Percentiles rank a stretch among this genome's conserved stretches.
Conservation (phyloP, 2,888 invertebrate genomes). For the Reticulitermes lucifugus region DNA sequence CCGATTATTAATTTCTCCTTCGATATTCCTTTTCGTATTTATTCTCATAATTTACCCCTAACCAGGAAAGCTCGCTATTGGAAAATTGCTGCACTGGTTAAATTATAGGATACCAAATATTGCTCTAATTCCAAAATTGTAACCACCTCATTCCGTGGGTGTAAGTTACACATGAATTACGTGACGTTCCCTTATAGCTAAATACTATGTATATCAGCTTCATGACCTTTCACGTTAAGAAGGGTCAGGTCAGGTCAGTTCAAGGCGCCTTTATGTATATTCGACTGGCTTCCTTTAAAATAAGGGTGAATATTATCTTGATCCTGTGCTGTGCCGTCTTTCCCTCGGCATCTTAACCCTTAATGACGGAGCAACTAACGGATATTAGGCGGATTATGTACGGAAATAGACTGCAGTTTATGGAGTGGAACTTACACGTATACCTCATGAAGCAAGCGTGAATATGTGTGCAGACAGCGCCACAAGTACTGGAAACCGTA, state of each 20-base stretch:
- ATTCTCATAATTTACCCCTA: no score
- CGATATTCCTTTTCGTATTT: no score
- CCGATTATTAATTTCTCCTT: no score
- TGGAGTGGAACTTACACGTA: conserved; percentile 5
- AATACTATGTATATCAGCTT: no score
- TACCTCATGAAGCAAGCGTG: not conserved
- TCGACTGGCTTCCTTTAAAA: not conserved
- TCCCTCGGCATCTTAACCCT: not conserved
- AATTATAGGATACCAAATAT: no score
- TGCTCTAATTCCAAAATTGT: no score
- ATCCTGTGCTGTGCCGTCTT: not conserved
- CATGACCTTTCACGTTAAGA: not conserved
- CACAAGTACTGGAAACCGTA: not conserved
- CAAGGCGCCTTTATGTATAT: not conserved
- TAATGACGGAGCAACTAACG: not conserved
- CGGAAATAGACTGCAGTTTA: conserved; percentile 6
- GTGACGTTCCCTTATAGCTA: no score
- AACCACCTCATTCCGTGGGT: no score
- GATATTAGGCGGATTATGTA: conserved; percentile 18
- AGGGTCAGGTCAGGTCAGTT: not conserved
- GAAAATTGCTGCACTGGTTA: no score
- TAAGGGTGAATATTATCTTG: not conserved
- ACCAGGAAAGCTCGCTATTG: no score
- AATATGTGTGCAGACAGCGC: not conserved
- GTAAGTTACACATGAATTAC: no score